Conservation (phyloP, 1,140 invertebrate genomes). For the Drosophila santomea region DNA sequence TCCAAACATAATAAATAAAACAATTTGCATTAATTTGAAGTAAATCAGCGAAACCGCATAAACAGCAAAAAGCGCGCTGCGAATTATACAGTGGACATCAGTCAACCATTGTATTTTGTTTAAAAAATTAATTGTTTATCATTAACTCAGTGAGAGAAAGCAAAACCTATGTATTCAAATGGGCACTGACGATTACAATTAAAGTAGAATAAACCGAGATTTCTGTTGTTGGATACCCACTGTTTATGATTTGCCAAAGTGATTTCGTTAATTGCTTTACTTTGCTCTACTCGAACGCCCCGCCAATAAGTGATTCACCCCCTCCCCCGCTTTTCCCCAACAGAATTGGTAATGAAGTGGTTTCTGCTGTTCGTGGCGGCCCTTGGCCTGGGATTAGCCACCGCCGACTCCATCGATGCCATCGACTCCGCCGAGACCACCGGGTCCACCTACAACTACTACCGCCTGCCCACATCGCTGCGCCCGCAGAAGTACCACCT, state of each 20-base stretch:
- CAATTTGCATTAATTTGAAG: slow-evolving; percentile 64
- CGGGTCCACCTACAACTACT: slow-evolving; percentile 67
- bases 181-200: neutral
- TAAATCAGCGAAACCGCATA: slow-evolving; percentile 24
- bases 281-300: slow-evolving; percentile 24
- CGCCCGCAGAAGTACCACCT: slow-evolving; percentile 89
- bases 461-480: slow-evolving; percentile 88
- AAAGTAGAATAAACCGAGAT: neutral
- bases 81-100: slow-evolving; percentile 44
- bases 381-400: slow-evolving; percentile 47
- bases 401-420: slow-evolving; percentile 1
- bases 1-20: slow-evolving; percentile 36
- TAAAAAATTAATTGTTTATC: neutral
- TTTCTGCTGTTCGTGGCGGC: slow-evolving; percentile 51
- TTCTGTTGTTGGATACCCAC: slow-evolving; percentile 2
- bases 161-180: too few species aligned
- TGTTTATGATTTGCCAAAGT: slow-evolving; percentile 36
- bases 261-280: slow-evolving; percentile 64
- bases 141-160: neutral
- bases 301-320: slow-evolving; percentile 6
- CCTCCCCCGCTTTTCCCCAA: neutral
- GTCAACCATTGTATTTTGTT: neutral
- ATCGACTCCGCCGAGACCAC: neutral
- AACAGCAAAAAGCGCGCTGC: slow-evolving; percentile 26
- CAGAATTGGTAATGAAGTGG: slow-evolving; percentile 62